Evolutionary conservation across 2,113 vertebrate genomes (phyloP), one percentile per base, ranked within the genome.

Genomic region (Thermophis baileyi): DNA sequence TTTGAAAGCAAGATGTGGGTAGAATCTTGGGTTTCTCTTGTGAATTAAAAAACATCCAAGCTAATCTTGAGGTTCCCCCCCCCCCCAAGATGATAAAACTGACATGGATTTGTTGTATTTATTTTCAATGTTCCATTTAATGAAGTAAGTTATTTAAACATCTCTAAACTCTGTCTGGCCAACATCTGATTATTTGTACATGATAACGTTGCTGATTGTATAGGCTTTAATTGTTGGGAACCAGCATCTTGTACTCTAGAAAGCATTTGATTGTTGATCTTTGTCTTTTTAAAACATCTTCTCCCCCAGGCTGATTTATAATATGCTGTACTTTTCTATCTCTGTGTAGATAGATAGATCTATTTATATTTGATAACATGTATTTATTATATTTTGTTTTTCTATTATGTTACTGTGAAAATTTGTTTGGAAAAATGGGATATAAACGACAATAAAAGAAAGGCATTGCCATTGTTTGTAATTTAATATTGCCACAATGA

Each of bases 81-180:
- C n/a, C n/a, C n/a, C n/a, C 35, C 35, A 3, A 47, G 60, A 55
- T 60, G 12, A 6, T 63, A 87, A 60, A 90, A 93, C 69, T 93
- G 92, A 90, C 89, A 86, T 49, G 22, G 40, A 27, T 92, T 18
- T 24, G n/a, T 69, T 22, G 50, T 54, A 35, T 55, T 63, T 86
- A 22, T 55, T 89, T 81, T 85, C 57, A 85, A 40, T 60, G 27
- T 10, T 86, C 18, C 24, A 46, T 50, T 87, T 54, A 63, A 47
- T 30, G 30, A 89, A 92, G 60, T 44, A 87, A 90, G 44, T 90
- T 86, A 63, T 93, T 90, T 90, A 55, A 90, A 63, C n/a, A 46
- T 50, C 11, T n/a, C 3, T 22, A n/a, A 53, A 10, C 11, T 88
- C 20, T 74, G 30, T 86, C 74, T 0, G 9, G n/a, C 5, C 12